Evolutionary conservation across 1,140 invertebrate genomes (phyloP).

Genomic region (Radopholus similis): DNA sequence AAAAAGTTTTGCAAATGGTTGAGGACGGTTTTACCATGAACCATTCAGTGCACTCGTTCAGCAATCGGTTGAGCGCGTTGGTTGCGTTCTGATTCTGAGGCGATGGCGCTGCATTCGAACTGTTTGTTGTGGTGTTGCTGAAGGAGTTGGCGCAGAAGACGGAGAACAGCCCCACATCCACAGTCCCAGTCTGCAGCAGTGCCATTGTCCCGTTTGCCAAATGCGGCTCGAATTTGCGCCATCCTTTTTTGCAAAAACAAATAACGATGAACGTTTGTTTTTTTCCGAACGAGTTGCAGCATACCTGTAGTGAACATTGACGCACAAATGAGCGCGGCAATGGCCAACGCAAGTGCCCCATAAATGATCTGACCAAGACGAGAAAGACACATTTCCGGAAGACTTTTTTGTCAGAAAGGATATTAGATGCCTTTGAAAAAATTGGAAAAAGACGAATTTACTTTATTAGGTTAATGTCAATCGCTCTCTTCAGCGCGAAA

Average conservation of each 20-base stretch:
- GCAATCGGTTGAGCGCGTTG: neutral
- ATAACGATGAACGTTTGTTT: constrained; percentile 19
- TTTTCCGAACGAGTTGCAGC: neutral
- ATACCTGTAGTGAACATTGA: constrained; percentile 39
- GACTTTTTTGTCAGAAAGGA: neutral
- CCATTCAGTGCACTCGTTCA: neutral
- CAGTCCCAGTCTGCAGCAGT: neutral
- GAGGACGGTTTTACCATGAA: neutral
- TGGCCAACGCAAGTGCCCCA: constrained; percentile 21
- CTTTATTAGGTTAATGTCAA: too few species aligned
- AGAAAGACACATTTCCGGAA: constrained; percentile 36
- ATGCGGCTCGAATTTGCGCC: neutral
- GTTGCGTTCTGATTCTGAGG: neutral
- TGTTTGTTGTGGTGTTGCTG: neutral
- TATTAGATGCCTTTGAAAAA: neutral
- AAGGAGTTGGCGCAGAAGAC: too few species aligned
- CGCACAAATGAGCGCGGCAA: constrained; percentile 26
- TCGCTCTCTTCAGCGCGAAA: too few species aligned
- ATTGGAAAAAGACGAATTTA: neutral
- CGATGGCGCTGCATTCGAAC: neutral
- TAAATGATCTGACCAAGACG: constrained; percentile 40
- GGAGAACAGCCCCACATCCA: neutral
- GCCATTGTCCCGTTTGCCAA: neutral
- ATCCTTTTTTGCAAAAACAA: constrained; percentile 13
- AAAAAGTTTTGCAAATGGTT: neutral